Evolutionary conservation across 1,140 invertebrate species (phyloP).

Genomic region (Philaenus spumarius): DNA sequence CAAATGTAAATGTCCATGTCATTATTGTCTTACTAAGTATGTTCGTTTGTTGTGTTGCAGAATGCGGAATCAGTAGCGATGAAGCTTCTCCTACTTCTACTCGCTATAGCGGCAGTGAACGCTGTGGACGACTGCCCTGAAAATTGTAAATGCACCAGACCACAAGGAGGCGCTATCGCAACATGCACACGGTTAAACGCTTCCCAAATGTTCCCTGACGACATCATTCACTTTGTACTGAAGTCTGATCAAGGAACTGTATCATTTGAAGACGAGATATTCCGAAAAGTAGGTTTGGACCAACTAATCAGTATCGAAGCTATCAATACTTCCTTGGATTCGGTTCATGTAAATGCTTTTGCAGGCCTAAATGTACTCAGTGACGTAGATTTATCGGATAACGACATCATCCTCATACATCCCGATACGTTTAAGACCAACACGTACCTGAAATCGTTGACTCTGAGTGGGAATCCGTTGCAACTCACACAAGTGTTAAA

Average conservation of each 20-base stretch:
- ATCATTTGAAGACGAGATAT: slow-evolving; percentile 13
- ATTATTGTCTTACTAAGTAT: no score
- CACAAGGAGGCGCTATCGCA: not conserved
- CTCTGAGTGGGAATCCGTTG: slow-evolving; percentile 57
- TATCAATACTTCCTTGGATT: slow-evolving; percentile 36
- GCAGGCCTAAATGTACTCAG: slow-evolving; percentile 54
- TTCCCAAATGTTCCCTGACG: not conserved
- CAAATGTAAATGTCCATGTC: no score
- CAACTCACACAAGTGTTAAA: slow-evolving; percentile 40
- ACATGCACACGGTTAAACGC: not conserved
- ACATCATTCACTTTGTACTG: not conserved
- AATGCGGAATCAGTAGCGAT: no score
- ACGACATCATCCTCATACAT: slow-evolving; percentile 51
- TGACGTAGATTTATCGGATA: slow-evolving; percentile 57
- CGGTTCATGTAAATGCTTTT: slow-evolving; percentile 49
- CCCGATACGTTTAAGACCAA: slow-evolving; percentile 58
- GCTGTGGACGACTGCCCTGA: not conserved
- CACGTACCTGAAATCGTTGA: slow-evolving; percentile 52
- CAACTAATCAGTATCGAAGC: slow-evolving; percentile 41
- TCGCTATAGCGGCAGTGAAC: not conserved
- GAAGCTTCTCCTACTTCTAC: not conserved
- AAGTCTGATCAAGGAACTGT: not conserved
- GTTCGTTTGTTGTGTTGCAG: no score
- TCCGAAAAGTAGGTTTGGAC: slow-evolving; percentile 33
- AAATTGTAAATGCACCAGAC: not conserved